Evolutionary conservation across 2,113 vertebrate species (phyloP).

Genomic region (Dicrurus megarhynchus): DNA sequence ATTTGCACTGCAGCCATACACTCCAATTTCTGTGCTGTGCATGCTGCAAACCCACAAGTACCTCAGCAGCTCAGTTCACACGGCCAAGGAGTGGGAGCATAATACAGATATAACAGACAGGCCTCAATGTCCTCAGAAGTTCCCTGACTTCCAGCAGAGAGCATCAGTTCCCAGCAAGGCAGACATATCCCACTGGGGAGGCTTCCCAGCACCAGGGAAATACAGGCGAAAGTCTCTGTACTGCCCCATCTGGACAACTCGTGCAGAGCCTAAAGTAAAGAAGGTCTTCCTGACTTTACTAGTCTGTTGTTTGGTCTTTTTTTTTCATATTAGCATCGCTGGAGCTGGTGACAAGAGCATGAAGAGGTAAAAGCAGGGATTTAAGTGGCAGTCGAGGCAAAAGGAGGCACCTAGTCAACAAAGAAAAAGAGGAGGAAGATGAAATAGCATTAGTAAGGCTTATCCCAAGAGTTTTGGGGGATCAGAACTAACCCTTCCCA

Average conservation of each 20-base stretch:
- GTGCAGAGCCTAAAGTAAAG: not conserved
- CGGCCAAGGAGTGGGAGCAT: not conserved
- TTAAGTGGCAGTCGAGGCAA: not conserved
- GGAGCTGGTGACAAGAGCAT: not conserved
- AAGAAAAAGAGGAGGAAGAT: not conserved
- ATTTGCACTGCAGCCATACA: not conserved
- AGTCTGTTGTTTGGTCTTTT: not conserved
- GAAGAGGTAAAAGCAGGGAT: not conserved
- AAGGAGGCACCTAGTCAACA: not conserved
- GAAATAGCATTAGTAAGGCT: not conserved
- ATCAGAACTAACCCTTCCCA: not conserved
- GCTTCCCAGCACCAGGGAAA: not conserved
- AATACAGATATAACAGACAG: not conserved
- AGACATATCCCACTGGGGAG: not conserved
- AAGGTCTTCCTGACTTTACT: not conserved
- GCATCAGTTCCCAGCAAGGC: not conserved
- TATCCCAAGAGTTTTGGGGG: not conserved
- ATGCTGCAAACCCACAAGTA: not conserved
- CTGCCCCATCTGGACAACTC: not conserved
- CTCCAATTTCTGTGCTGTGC: not conserved
- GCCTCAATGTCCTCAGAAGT: not conserved
- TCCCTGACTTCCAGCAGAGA: not conserved
- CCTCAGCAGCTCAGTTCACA: not conserved
- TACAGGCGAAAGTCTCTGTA: not conserved
- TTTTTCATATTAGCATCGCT: no score